Evolutionary conservation across 2,888 invertebrate species (phyloP), one percentile per base, ranked within the genome.

Genomic region (Parnassius glacialis): DNA sequence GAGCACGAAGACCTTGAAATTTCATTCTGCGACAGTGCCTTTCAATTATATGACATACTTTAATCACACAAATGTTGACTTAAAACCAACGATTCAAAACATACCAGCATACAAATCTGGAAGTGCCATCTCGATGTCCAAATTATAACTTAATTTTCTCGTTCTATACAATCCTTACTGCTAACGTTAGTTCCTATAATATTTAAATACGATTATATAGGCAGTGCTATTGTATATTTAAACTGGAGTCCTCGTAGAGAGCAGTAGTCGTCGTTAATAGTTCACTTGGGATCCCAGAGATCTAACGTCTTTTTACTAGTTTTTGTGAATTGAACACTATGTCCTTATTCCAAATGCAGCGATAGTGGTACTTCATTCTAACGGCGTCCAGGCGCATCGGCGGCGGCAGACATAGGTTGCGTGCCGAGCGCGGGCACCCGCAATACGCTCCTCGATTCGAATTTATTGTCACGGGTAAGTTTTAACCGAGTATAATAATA

Each of bases 311-410:
- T 92, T 97, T 97, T 79, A 97, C 97, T 83, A 97, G 93, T 93
- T 97, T 97, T 88, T 97, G 96, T 87, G 97, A 97, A 92, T 97
- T 97, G 93, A 97, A 95, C 91, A 97, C 95, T 90, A 97, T 97
- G 93, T 97, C 96, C 92, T 95, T 95, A 92, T 96, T 97, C 97
- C 97, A 97, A 93, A 96, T 96, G 94, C 96, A 96, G 90, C 94
- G 95, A 94, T 96, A 96, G 92, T 94, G 94, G 94, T 94, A 95
- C 92, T 91, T 91, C 92, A 92, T 92, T 90, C 92, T 92, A 92
- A 88, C 86, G 85, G 87, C 75, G 87, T 89, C 90, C 89, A 84
- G 79, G 78, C 76, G 82, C 85, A 86, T 85, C 72, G 80, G 83
- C 78, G 84, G 85, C 80, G 87, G 87, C 85, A 84, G 91, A 87